phyloP scores from a whole-genome alignment of 2,888 invertebrate genomes.

The Chloromyia formosa region DNA sequence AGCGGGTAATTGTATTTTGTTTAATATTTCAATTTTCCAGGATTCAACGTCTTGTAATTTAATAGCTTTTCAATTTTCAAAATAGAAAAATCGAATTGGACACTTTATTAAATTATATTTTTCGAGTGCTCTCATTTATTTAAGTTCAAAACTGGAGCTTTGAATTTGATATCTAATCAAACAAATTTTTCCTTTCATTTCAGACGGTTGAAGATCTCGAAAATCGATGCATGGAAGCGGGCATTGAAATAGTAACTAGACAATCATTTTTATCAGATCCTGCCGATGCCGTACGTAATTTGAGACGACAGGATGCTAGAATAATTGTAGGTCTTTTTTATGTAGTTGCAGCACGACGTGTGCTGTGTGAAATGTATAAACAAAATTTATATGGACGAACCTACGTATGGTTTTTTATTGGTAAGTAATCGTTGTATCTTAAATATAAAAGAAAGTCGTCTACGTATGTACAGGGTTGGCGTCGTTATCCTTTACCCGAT shows the following conservation, averaged over 20 bases:
- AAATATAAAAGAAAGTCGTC: neutral
- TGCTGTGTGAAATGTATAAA: conserved; percentile 96
- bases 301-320: conserved; percentile 94
- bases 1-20: no score
- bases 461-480: no score
- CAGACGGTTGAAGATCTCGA: conserved; percentile 98
- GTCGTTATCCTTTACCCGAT: no score
- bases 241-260: conserved; percentile 94
- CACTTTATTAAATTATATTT: no score
- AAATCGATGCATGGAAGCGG: conserved; percentile 87
- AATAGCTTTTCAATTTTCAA: no score
- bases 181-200: conserved; percentile 57
- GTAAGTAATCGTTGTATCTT: conserved; percentile 65
- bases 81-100: no score
- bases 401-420: conserved; percentile 99
- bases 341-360: conserved; percentile 94
- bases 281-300: conserved; percentile 92
- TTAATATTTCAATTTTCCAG: no score
- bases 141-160: no score
- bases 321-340: conserved; percentile 99
- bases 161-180: no score
- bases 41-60: no score
- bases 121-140: no score
- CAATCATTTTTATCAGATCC: conserved; percentile 98
- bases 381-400: conserved; percentile 93